Conservation (phyloP, 2,113 vertebrate species). For the Choloepus hoffmanni region DNA sequence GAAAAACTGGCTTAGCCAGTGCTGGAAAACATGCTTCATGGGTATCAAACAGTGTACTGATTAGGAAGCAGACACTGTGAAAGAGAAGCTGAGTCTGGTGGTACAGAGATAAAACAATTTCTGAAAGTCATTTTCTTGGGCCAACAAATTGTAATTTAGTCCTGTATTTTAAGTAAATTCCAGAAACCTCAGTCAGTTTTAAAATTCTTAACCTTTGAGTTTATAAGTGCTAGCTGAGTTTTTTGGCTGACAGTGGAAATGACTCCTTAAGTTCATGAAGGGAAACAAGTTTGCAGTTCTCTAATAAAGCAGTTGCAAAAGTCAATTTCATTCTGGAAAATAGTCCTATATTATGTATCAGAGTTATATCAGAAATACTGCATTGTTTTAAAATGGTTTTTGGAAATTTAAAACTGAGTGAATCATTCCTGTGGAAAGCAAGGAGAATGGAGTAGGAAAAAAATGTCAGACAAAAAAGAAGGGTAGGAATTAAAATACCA, state of each 20-base stretch:
- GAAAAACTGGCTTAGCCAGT: not conserved
- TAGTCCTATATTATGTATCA: not conserved
- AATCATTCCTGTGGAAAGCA: not conserved
- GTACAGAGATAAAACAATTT: constrained; percentile 51
- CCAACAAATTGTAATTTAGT: constrained; percentile 32
- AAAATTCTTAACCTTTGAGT: not conserved
- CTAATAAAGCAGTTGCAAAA: not conserved
- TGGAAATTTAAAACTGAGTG: not conserved
- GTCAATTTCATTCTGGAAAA: constrained; percentile 33
- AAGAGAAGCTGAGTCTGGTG: constrained; percentile 22
- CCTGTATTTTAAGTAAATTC: constrained; percentile 53
- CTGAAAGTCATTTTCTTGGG: constrained; percentile 7
- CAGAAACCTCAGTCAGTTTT: not conserved
- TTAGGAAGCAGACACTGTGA: not conserved
- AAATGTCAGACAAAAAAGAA: not conserved
- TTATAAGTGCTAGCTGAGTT: not conserved
- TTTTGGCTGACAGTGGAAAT: not conserved
- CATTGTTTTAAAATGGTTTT: not conserved
- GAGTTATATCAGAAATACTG: not conserved
- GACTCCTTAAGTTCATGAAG: not conserved
- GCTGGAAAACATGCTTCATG: not conserved
- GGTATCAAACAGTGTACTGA: not conserved
- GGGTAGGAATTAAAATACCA: not conserved
- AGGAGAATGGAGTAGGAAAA: not conserved
- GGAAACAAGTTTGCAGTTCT: not conserved